A percentile compares a stretch with the other conserved stretches of the same genome.
These are phyloP conservation scores for Eclectus roratus DNA, from an alignment of 2,113 vertebrate species.

Conservation along the genomic window DNA sequence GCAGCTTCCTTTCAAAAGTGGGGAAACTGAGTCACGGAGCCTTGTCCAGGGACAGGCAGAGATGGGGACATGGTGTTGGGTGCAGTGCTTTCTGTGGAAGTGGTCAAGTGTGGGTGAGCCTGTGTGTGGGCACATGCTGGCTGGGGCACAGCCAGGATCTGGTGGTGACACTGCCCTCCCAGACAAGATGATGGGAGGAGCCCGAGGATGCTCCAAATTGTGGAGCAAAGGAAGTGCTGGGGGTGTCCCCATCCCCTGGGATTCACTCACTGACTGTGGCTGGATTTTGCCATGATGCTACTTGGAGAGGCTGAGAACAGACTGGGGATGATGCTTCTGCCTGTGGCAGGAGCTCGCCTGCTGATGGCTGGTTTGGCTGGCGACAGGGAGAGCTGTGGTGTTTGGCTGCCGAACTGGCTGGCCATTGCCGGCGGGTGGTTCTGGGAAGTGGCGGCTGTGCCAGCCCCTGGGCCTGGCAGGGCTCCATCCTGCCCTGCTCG, in stretches of 20 bases:
- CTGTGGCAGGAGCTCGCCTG: fast-evolving
- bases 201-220: not conserved
- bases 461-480: not conserved
- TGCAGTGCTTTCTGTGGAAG: not conserved
- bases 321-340: not conserved
- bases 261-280: fast-evolving
- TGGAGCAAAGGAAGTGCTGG: not conserved
- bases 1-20: not conserved
- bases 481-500: not conserved
- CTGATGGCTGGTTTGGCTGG: not conserved
- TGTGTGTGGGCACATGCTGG: fast-evolving
- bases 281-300: not conserved
- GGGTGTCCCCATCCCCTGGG: fast-evolving
- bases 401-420: not conserved
- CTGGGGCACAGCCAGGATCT: not conserved
- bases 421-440: not conserved
- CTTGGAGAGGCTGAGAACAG: not conserved
- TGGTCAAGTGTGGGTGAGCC: fast-evolving
- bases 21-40: not conserved
- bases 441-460: not conserved
- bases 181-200: not conserved
- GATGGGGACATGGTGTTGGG: not conserved
- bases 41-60: not conserved
- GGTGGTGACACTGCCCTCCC: not conserved
- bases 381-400: not conserved